phyloP scores from a whole-genome alignment of 2,797 vertebrate genomes.

The Micropoecilia bifurca region DNA sequence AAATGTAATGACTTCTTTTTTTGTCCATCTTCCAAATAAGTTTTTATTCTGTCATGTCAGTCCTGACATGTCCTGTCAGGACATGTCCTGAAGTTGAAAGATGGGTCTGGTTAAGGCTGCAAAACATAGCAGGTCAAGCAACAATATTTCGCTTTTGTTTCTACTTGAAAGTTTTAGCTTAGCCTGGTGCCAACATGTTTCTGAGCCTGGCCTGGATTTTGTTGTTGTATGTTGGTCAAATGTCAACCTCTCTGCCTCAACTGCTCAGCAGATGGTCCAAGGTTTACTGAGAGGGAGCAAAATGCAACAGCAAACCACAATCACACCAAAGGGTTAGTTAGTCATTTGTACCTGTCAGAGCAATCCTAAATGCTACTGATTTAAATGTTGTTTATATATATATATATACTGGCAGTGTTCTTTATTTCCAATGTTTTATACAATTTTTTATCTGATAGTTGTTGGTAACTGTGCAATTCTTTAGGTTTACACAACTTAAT shows the following conservation, averaged over 20 bases:
- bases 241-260: slow-evolving; percentile 42
- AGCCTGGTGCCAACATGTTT: slow-evolving; percentile 2
- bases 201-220: slow-evolving; percentile 28
- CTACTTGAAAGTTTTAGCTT: background rate
- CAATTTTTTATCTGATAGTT: background rate
- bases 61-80: background rate
- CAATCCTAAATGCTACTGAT: slow-evolving; percentile 8
- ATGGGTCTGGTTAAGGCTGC: background rate
- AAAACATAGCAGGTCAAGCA: background rate
- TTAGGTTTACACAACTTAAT: background rate
- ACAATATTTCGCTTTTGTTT: background rate
- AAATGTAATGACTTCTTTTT: background rate
- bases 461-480: background rate
- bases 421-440: background rate
- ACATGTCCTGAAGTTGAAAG: background rate
- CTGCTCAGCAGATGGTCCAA: slow-evolving; percentile 69
- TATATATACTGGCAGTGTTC: background rate
- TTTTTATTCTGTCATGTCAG: background rate
- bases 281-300: slow-evolving; percentile 51
- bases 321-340: background rate
- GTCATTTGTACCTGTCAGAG: background rate
- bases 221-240: slow-evolving; percentile 42
- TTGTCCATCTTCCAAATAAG: background rate
- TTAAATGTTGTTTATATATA: background rate
- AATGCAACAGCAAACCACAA: slow-evolving; percentile 27